Base-by-base conservation (phyloP, 92 coral and sea anemone species). In the Virgularia gustaviana region DNA sequence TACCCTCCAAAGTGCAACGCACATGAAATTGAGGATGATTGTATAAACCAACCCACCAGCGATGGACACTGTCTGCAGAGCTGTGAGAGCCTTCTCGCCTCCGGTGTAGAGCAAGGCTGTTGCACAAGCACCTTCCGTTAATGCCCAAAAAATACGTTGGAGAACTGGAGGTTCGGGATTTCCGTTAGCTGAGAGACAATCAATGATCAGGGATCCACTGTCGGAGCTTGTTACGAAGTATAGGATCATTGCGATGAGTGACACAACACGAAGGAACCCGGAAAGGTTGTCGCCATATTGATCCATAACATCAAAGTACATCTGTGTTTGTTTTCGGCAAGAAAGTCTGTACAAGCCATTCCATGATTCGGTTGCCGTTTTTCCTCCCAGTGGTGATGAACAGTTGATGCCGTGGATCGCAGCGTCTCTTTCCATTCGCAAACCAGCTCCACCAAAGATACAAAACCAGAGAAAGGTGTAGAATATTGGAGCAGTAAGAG, bases 21-120 rank as follows among this genome's bases (percentile, higher is more conserved):
- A 86, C 56, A 88, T 76, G 76, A 88, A 85, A 68, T 87, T 85
- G 33, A 88, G 83, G 54, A 88, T 39, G n/a, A 79, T 79, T 8
- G 95, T 88, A 73, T 85, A 85, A 31, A 87, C 73, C 52, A 88
- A 79, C 1, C 95, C 95, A 9, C 90, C 78, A 29, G 85, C 84
- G 31, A 88, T 82, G 52, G 95, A 85, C 38, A 77, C 90, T 3
- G 90, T 79, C 63, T 88, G 95, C 37, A 88, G 85, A 30, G 95
- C 95, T 8, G 85, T 49, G 41, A 88, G 78, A 45, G 95, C 95
- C 36, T 78, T 36, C 34, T 79, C 3, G 3, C 95, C 95, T 9
- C 95, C 95, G 11, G 90, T 79, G 76, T 73, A 78, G 37, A 89
- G 80, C 58, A 89, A 68, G 0, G 88, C 88, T 10, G 90, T 86